A percentile compares a stretch with the other conserved stretches of the same genome.
These are phyloP conservation scores for Pediacus dermestoides DNA, from an alignment of 2,888 invertebrate species.

Conservation along the genomic window DNA sequence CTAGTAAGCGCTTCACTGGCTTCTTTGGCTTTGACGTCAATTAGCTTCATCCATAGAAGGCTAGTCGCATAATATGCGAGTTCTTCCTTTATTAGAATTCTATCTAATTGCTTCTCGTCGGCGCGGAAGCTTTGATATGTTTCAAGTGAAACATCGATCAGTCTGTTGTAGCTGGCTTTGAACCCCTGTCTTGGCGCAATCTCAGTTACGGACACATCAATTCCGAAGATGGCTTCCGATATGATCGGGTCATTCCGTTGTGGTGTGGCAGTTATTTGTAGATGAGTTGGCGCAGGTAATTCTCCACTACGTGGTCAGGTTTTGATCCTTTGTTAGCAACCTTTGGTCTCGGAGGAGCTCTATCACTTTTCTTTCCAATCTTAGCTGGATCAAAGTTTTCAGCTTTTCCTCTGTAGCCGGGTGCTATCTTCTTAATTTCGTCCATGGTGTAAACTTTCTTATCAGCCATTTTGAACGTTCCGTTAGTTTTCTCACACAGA, in stretches of 20 bases:
- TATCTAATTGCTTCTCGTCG: slow-evolving; percentile 26
- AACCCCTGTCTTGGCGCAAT: slow-evolving; percentile 18
- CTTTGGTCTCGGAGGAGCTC: slow-evolving; percentile 4
- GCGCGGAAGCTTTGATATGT: background rate
- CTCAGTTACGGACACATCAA: slow-evolving; percentile 18
- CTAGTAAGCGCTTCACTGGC: background rate
- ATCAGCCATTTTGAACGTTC: too few species aligned
- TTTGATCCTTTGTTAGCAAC: background rate
- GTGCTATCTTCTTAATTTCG: slow-evolving; percentile 19
- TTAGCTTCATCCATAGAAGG: slow-evolving; percentile 22
- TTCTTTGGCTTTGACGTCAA: slow-evolving; percentile 26
- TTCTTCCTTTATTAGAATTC: slow-evolving; percentile 27
- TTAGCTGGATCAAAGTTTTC: slow-evolving; percentile 21
- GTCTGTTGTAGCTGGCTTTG: slow-evolving; percentile 5
- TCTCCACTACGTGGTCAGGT: too few species aligned
- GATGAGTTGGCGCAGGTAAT: background rate
- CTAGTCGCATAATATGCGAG: slow-evolving; percentile 32
- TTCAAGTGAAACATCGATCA: too few species aligned
- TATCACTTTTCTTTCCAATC: slow-evolving; percentile 11
- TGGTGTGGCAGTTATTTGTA: background rate
- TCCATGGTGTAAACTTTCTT: slow-evolving; percentile 14
- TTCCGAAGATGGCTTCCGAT: slow-evolving; percentile 13
- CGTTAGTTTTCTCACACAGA: too few species aligned
- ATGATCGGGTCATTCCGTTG: slow-evolving; percentile 10
- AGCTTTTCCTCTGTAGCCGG: slow-evolving; percentile 22